Base-by-base conservation (phyloP, 2,113 vertebrate genomes). In the Lamprotornis superbus region DNA sequence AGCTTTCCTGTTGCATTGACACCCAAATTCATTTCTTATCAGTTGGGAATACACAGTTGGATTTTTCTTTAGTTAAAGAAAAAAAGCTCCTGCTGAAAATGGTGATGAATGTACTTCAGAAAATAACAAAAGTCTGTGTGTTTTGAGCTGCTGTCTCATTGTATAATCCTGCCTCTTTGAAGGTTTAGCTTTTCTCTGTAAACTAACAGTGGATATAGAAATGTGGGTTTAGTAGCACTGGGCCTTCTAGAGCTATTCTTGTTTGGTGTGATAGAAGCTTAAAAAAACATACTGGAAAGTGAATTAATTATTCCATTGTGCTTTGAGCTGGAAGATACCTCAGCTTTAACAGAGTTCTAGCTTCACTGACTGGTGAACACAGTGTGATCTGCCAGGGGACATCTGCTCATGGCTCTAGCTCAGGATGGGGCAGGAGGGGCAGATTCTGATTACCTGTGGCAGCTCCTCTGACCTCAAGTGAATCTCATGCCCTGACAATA, bases 141-240 rank as follows among this genome's bases (percentile, higher is more conserved):
- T 95, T 75, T 88, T 91, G 95, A 93, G 79, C 74, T 71, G 73
- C 88, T 87, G 77, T 94, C 91, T 87, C 76, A 39, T 79, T 94
- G 83, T 95, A 50, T 91, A 95, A 83, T 91, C 69, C 80, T 83
- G 46, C 71, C 67, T 92, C 87, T 97, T 46, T 90, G 94, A 96
- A 92, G 53, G 53, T n/a, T 90, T 92, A 87, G 56, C 83, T 95
- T 76, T 87, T 69, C 81, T 93, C 86, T 64, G 0, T 55, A 89
- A 77, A 67, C 64, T 28, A 56, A 82, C 47, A 78, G 60, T 15
- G 8, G 55, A 9, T 69, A 71, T 27, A 91, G 74, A 82, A 94
- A 82, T 67, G 28, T 63, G 69, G 40, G 13, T 78, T 86, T 90
- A 84, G 81, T 68, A 91, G 52, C 57, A n/a, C n/a, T 39, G 60